Conservation (phyloP, 1,140 invertebrate species). For the Lithobius niger region DNA sequence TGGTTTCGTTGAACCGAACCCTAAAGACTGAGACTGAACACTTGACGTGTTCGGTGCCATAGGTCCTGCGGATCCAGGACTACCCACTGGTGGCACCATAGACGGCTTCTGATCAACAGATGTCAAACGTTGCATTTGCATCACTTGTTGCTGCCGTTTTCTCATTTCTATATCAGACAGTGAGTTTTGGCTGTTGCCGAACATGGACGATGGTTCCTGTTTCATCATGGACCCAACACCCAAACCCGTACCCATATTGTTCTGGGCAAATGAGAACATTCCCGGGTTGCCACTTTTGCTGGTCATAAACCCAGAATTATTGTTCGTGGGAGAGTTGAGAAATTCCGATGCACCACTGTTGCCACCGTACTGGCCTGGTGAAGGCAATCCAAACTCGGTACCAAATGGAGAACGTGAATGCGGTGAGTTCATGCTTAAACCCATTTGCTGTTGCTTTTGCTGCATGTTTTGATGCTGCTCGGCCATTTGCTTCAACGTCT, state of each 20-base stretch:
- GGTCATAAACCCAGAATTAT: neutral
- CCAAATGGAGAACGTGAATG: slow-evolving; percentile 6
- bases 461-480: slow-evolving; percentile 86
- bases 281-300: neutral
- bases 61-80: neutral
- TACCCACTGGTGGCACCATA: neutral
- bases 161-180: neutral
- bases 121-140: slow-evolving; percentile 1
- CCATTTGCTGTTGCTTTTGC: slow-evolving; percentile 27
- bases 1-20: slow-evolving; percentile 1
- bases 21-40: neutral
- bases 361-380: neutral
- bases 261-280: slow-evolving; percentile 2
- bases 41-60: neutral
- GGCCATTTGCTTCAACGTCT: slow-evolving; percentile 89
- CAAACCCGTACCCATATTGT: neutral
- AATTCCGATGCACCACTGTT: neutral
- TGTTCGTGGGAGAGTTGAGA: neutral
- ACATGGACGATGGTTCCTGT: neutral
- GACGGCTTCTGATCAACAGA: neutral
- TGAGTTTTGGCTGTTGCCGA: neutral
- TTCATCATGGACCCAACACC: neutral
- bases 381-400: neutral
- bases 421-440: slow-evolving; percentile 5
- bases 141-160: slow-evolving; percentile 1